A percentile compares a stretch with the other conserved stretches of the same genome.
Evolutionary conservation across 2,888 invertebrate species (phyloP).

Genomic region (Furcula furcula): DNA sequence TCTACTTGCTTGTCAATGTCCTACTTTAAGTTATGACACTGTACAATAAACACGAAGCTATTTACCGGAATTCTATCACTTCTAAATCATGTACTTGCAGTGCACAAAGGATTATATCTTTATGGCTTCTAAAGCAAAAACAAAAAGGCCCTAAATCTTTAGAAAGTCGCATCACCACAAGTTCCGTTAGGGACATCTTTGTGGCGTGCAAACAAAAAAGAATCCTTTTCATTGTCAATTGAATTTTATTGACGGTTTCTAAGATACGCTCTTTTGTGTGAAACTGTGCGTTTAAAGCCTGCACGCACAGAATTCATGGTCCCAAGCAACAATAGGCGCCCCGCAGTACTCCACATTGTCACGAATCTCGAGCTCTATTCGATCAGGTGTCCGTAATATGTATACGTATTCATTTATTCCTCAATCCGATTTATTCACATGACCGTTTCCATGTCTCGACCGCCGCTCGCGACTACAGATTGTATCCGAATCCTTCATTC

Average conservation of each 20-base stretch:
- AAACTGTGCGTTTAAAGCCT: conserved; percentile 77
- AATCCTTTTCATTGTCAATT: conserved; percentile 73
- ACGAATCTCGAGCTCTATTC: conserved; percentile 51
- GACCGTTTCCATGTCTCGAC: conserved; percentile 35
- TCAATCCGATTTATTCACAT: conserved; percentile 42
- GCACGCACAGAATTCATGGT: conserved; percentile 54
- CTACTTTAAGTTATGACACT: too few relatives aligned
- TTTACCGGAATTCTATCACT: too few relatives aligned
- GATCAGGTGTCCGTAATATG: conserved; percentile 66
- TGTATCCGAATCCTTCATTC: conserved; percentile 20
- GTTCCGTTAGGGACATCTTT: conserved; percentile 70
- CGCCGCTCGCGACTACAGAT: conserved; percentile 29
- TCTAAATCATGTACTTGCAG: conserved; percentile 5
- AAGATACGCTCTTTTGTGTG: conserved; percentile 75
- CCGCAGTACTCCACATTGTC: conserved; percentile 68
- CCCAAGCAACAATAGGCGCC: conserved; percentile 65
- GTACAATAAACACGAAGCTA: too few relatives aligned
- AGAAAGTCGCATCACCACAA: conserved; percentile 63
- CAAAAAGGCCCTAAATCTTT: conserved; percentile 68
- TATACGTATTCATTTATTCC: conserved; percentile 57
- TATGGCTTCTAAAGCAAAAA: conserved; percentile 56
- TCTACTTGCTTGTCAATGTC: too few relatives aligned
- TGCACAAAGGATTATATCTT: conserved; percentile 49
- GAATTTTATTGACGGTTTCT: conserved; percentile 80
- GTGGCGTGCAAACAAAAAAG: conserved; percentile 57